Conservation (phyloP, 2,888 invertebrate species). For the Eudemis profundana region DNA sequence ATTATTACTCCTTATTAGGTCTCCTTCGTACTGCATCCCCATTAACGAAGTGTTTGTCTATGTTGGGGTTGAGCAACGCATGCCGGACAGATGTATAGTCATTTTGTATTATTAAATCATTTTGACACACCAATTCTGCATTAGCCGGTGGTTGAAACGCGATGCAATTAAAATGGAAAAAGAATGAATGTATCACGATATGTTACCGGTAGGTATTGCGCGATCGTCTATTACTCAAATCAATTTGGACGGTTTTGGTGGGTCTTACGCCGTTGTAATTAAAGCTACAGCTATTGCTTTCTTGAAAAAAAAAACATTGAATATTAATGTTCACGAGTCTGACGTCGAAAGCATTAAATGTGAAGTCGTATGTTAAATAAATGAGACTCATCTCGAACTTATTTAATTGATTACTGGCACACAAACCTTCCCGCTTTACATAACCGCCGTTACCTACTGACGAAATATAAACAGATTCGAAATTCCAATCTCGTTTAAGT, state of each 20-base stretch:
- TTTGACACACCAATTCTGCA: conserved; percentile 66
- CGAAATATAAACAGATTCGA: conserved; percentile 41
- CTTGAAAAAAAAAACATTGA: conserved; percentile 67
- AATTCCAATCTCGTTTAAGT: conserved; percentile 46
- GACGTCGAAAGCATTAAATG: conserved; percentile 72
- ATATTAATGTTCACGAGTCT: conserved; percentile 75
- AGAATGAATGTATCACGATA: conserved; percentile 69
- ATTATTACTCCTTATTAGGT: conserved; percentile 62
- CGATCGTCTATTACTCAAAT: conserved; percentile 74
- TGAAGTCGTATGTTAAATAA: conserved; percentile 69
- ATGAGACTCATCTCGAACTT: conserved; percentile 63
- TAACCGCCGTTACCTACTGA: conserved; percentile 40
- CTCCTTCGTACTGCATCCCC: conserved; percentile 40
- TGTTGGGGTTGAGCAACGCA: conserved; percentile 30
- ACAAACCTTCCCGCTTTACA: conserved; percentile 48
- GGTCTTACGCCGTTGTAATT: conserved; percentile 69
- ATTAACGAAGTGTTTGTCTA: conserved; percentile 29
- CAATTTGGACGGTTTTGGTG: conserved; percentile 73
- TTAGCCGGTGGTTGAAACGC: conserved; percentile 61
- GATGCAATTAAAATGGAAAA: conserved; percentile 69
- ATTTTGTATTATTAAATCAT: conserved; percentile 59
- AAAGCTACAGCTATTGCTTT: conserved; percentile 74
- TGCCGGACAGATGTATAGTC: neutral
- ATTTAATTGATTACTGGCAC: conserved; percentile 63
- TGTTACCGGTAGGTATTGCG: conserved; percentile 68